These are phyloP conservation scores for Eurystomus glaucurus DNA, from an alignment of 2,797 vertebrate genomes.

Conservation along the genomic window DNA sequence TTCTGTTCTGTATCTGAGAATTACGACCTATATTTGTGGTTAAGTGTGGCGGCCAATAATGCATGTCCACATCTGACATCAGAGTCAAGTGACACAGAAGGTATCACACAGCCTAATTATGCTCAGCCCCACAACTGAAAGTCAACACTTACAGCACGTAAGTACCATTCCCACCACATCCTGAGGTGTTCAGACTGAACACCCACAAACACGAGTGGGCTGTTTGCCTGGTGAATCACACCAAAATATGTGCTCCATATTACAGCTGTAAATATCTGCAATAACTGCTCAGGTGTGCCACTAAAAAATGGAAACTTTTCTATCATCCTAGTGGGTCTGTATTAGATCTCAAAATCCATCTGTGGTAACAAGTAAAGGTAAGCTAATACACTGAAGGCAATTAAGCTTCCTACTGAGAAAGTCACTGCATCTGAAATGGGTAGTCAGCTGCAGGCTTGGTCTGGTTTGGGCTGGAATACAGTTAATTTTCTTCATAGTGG, in stretches of 20 bases:
- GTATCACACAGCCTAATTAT: not conserved
- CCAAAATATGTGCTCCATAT: not conserved
- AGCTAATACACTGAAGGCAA: not conserved
- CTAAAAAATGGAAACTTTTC: not conserved
- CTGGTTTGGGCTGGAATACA: not conserved
- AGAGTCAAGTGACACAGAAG: not conserved
- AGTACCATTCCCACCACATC: not conserved
- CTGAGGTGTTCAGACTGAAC: not conserved
- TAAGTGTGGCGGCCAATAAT: not conserved
- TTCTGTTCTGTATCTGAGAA: not conserved
- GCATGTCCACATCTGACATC: not conserved
- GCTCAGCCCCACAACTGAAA: not conserved
- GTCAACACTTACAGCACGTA: not conserved
- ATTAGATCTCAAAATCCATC: not conserved
- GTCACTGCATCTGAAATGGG: not conserved
- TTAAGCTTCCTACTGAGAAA: not conserved
- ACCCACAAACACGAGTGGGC: not conserved
- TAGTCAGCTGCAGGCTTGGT: not conserved
- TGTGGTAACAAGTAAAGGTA: not conserved
- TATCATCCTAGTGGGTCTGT: not conserved
- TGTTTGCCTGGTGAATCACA: not conserved
- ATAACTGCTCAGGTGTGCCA: not conserved
- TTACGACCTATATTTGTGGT: not conserved
- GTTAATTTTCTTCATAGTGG: not conserved
- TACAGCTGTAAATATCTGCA: not conserved